Base-by-base conservation (phyloP, 2,888 invertebrate genomes). In the Cataglyphis altisquamis region DNA sequence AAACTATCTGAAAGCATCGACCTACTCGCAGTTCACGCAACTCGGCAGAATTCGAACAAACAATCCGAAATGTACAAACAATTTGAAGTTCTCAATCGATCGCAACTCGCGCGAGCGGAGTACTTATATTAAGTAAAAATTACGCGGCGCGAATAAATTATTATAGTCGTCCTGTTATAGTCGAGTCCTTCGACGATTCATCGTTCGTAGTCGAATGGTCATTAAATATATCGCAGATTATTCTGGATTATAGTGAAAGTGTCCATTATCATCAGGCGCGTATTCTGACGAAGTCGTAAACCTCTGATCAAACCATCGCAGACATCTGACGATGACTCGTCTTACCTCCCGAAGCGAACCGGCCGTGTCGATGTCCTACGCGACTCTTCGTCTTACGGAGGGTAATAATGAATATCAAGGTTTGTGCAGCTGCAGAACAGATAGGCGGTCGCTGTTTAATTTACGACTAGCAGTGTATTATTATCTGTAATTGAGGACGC, bases 211-310 rank as follows among this genome's bases (percentile, higher is more conserved):
- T 80, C 85, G 62, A 83, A 60, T 80, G 84, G 63, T 80, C 83
- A 66, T 88, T 86, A 78, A 88, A 62, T 85, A 85, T 73, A 74
- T 74, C 67, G 63, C 83, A 78, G 87, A 90, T 90, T 87, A 85
- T 86, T 80, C 80, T 36, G 63, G 84, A 85, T 86, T 86, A 90
- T 86, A 83, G 82, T 67, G 75, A 62, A 62, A 62, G 64, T 87
- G 88, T 90, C 89, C 88, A 91, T 92, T 92, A 91, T 90, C 85
- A 86, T 84, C 88, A 90, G 90, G 82, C 84, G 74, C 74, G 86
- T 89, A 88, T 60, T 84, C 90, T 86, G 88, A 80, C 81, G 67
- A 72, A 84, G 88, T 89, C 89, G 85, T 91, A 90, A 91, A 92
- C 91, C 83, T 84, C 64, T 68, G 89, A 87, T 86, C 84, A 87